phyloP scores from a whole-genome alignment of 2,888 invertebrate species.

The Erpobdella octoculata region DNA sequence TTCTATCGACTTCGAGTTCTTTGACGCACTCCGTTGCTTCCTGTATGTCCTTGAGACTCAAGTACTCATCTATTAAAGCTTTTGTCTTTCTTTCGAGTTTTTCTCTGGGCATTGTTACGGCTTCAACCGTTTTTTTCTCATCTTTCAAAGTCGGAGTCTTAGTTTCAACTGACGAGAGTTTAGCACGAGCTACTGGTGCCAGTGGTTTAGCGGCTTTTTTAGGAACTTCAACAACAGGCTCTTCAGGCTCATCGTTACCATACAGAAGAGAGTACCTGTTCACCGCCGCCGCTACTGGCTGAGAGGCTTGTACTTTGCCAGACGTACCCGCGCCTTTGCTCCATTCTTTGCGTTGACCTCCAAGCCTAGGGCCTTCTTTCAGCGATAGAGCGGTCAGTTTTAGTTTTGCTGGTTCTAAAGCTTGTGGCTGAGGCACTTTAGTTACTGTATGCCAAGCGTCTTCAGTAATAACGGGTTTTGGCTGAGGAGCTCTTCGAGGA shows the following conservation, averaged over 20 bases:
- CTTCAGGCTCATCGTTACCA: background rate
- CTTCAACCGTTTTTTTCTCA: no score
- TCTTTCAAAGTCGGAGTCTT: no score
- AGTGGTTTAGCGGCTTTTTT: no score
- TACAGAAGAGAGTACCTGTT: background rate
- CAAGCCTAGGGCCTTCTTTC: slow-evolving; percentile 50
- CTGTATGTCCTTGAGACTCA: slow-evolving; percentile 52
- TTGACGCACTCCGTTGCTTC: slow-evolving; percentile 53
- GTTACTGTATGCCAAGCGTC: slow-evolving; percentile 52
- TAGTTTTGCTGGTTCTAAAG: slow-evolving; percentile 44
- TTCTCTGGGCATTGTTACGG: slow-evolving; percentile 44
- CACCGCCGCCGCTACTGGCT: background rate
- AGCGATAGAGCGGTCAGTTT: slow-evolving; percentile 45
- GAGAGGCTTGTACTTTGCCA: background rate
- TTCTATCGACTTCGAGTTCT: slow-evolving; percentile 54
- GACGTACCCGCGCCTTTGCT: slow-evolving; percentile 48
- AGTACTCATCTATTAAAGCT: slow-evolving; percentile 55
- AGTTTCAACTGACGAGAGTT: no score
- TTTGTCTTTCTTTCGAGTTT: slow-evolving; percentile 53
- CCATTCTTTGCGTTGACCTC: slow-evolving; percentile 48
- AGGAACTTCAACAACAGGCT: background rate
- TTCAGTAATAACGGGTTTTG: no score
- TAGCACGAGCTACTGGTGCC: no score
- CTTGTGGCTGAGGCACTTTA: slow-evolving; percentile 35
- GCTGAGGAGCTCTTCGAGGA: no score